phyloP scores from a whole-genome alignment of 2,797 vertebrate genomes.

The Monodelphis domestica region DNA sequence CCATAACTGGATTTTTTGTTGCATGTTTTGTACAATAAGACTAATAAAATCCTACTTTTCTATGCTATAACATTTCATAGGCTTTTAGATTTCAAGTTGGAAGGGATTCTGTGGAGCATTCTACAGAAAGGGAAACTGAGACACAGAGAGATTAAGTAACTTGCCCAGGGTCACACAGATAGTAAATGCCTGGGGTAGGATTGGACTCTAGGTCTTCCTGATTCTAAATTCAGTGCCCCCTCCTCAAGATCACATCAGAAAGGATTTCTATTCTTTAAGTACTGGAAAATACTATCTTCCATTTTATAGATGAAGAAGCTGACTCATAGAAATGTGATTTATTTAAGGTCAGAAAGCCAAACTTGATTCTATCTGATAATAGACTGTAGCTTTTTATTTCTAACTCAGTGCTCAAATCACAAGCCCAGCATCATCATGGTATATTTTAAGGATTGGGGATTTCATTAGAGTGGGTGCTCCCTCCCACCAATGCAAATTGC shows the following conservation, averaged over 20 bases:
- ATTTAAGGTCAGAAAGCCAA: conserved; percentile 1
- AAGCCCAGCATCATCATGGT: background rate
- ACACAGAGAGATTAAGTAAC: background rate
- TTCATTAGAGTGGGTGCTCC: background rate
- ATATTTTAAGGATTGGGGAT: background rate
- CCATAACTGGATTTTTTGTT: background rate
- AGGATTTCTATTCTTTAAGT: background rate
- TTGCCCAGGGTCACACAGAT: background rate
- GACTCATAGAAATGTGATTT: conserved; percentile 5
- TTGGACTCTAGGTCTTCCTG: background rate
- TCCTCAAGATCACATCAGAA: background rate
- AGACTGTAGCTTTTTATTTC: background rate
- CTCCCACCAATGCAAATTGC: background rate
- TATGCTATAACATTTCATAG: background rate
- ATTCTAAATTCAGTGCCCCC: background rate
- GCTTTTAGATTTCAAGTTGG: background rate
- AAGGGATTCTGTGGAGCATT: background rate
- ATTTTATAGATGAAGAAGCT: conserved; percentile 15
- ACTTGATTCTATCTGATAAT: background rate
- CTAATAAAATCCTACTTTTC: background rate
- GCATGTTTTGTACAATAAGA: background rate
- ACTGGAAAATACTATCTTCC: background rate
- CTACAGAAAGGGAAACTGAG: background rate
- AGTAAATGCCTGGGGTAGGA: background rate
- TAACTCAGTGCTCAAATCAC: background rate